A percentile compares a stretch with the other conserved stretches of the same genome.
Conservation (phyloP, 2,797 vertebrate genomes). For the Coregonus sp. region DNA sequence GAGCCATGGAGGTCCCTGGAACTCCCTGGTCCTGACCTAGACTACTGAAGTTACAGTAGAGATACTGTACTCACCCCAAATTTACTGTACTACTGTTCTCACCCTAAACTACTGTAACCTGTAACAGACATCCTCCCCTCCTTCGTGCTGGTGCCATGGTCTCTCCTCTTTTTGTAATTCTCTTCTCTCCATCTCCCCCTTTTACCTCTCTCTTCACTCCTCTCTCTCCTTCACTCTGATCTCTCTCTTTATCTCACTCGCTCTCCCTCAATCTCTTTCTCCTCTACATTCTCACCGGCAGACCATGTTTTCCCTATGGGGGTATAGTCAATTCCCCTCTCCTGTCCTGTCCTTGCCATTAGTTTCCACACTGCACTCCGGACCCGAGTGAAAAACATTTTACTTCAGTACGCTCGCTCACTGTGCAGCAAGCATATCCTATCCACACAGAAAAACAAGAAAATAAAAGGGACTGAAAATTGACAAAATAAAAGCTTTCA, state of each 20-base stretch:
- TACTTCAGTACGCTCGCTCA: constrained; percentile 11
- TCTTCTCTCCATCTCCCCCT: constrained; percentile 24
- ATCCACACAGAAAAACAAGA: not conserved
- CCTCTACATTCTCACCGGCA: constrained; percentile 10
- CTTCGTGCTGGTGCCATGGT: not conserved
- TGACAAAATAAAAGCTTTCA: not conserved
- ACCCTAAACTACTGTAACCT: constrained; percentile 18
- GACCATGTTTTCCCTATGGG: constrained; percentile 13
- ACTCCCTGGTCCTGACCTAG: constrained; percentile 32
- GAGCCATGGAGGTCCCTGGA: constrained; percentile 41
- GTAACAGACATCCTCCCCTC: not conserved
- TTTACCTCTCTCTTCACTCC: not conserved
- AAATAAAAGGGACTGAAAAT: not conserved
- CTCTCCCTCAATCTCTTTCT: not conserved
- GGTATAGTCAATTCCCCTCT: constrained; percentile 14
- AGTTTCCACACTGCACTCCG: not conserved
- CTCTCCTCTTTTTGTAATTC: not conserved
- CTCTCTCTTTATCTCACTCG: not conserved
- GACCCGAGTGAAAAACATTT: not conserved
- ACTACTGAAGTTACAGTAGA: constrained; percentile 18
- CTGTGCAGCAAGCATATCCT: constrained; percentile 5
- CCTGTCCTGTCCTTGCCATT: not conserved
- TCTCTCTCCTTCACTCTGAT: not conserved
- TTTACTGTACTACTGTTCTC: too few species aligned
- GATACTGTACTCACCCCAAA: not conserved